Evolutionary conservation across 2,888 invertebrate species (phyloP).

Genomic region (Reticulitermes lucifugus): DNA sequence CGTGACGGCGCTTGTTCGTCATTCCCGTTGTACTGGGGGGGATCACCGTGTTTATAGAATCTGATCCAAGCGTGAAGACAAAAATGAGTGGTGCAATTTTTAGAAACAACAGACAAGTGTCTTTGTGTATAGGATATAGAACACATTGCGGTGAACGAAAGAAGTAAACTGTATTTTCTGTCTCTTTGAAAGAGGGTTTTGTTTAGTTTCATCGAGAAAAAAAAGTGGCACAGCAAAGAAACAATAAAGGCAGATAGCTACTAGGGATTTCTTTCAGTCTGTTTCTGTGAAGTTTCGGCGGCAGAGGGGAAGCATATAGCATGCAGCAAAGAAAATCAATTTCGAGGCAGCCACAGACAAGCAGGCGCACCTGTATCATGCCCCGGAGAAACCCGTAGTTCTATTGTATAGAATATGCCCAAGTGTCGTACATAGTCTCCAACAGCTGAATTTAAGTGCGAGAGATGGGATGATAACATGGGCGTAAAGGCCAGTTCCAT

Average conservation of each 20-base stretch:
- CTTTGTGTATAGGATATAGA: not conserved
- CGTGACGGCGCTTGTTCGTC: not conserved
- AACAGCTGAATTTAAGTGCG: too few species aligned
- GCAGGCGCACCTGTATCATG: constrained; percentile 12
- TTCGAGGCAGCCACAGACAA: constrained; percentile 4
- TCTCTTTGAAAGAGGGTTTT: constrained; percentile 7
- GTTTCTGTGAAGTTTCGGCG: not conserved
- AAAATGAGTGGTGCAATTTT: not conserved
- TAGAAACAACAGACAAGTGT: not conserved
- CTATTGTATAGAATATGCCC: not conserved
- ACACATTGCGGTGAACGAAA: not conserved
- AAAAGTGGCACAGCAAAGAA: constrained; percentile 4
- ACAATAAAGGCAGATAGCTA: constrained; percentile 3
- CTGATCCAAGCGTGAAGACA: not conserved
- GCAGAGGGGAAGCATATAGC: not conserved
- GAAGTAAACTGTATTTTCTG: not conserved
- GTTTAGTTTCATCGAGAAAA: not conserved
- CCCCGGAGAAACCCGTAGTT: not conserved
- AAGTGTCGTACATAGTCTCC: not conserved
- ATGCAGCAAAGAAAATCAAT: constrained; percentile 9
- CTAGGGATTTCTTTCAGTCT: not conserved
- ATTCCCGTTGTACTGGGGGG: not conserved
- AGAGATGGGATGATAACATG: too few species aligned
- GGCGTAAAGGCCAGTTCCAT: too few species aligned
- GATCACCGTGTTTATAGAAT: not conserved